Percentiles rank a stretch among this genome's conserved stretches.
Evolutionary conservation across 2,797 vertebrate species (phyloP).

Genomic region (Anguilla megastoma): DNA sequence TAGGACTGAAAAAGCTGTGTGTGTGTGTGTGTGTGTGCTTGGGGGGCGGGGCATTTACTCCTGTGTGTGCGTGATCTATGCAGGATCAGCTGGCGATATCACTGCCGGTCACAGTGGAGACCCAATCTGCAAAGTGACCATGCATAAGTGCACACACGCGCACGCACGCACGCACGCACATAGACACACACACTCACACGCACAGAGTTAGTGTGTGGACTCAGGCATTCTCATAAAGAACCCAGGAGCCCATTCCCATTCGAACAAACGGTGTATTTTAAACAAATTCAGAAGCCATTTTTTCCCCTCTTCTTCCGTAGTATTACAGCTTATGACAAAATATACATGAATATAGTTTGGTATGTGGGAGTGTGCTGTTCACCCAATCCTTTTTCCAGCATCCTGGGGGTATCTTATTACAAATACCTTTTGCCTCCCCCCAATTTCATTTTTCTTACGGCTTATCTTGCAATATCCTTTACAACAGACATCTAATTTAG

Average conservation of each 20-base stretch:
- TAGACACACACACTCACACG: background rate
- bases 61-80: background rate
- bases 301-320: background rate
- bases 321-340: background rate
- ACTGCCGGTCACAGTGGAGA: background rate
- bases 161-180: background rate
- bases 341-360: background rate
- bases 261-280: background rate
- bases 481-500: conserved; percentile 18
- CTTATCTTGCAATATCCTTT: conserved; percentile 11
- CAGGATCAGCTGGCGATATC: background rate
- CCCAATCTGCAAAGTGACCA: background rate
- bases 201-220: background rate
- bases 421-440: background rate
- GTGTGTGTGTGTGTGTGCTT: background rate
- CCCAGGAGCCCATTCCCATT: background rate
- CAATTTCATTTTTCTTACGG: background rate
- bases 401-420: background rate
- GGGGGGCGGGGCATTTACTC: background rate
- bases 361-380: background rate
- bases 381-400: background rate
- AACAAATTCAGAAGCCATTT: background rate
- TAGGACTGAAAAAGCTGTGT: background rate
- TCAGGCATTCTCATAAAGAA: background rate
- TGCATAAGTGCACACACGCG: background rate